These are phyloP conservation scores for Uloborus diversus DNA, from an alignment of 1,140 invertebrate species.

Conservation along the genomic window DNA sequence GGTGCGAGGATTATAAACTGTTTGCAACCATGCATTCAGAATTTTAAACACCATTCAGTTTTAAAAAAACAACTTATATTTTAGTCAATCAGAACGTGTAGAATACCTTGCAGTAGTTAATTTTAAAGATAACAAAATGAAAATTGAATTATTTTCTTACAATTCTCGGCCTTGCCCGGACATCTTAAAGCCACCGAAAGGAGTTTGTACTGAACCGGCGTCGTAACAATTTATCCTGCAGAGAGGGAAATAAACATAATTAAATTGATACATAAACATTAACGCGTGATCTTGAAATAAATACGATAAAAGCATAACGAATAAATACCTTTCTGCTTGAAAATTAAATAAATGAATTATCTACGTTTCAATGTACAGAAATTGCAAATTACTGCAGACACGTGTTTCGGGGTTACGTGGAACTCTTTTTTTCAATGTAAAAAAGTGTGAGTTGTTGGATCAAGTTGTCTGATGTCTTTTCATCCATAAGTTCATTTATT, in stretches of 20 bases:
- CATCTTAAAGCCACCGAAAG: constrained; percentile 89
- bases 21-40: not conserved
- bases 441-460: not conserved
- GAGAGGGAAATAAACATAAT: not conserved
- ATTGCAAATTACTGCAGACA: not conserved
- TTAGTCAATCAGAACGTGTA: not conserved
- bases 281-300: not conserved
- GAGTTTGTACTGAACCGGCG: constrained; percentile 76
- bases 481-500: too few species aligned
- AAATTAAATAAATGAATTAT: not conserved
- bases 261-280: not conserved
- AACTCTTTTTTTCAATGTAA: not conserved
- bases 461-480: too few species aligned
- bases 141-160: constrained; percentile 46
- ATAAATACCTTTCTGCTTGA: not conserved
- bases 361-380: not conserved
- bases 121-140: not conserved
- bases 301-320: not conserved
- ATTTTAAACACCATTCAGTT: not conserved
- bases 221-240: constrained; percentile 85
- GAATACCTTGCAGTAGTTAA: too few species aligned
- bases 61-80: not conserved
- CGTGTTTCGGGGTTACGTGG: not conserved
- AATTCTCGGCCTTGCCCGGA: constrained; percentile 83
- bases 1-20: not conserved